phyloP scores from a whole-genome alignment of 2,888 invertebrate genomes.

The Tetranychus truncatus region DNA sequence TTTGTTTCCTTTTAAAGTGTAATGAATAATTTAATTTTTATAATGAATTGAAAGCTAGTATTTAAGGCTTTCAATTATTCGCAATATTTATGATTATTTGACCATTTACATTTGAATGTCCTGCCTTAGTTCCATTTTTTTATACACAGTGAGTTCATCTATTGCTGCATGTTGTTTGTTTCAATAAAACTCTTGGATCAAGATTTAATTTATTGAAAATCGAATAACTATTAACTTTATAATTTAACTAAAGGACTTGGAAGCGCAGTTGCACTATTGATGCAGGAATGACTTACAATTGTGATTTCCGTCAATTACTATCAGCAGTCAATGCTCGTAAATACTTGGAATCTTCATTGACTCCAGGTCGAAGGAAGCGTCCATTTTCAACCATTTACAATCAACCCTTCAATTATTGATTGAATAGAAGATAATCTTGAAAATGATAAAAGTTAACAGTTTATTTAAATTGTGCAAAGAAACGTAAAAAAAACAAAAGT shows the following conservation, averaged over 20 bases:
- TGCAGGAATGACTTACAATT: constrained; percentile 33
- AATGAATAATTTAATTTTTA: too few species aligned
- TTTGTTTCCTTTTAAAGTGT: too few species aligned
- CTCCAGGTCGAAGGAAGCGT: constrained; percentile 31
- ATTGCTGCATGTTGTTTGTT: background rate
- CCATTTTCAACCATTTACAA: background rate
- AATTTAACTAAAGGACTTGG: constrained; percentile 18
- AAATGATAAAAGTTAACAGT: too few species aligned
- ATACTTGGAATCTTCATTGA: constrained; percentile 30
- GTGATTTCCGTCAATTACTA: constrained; percentile 33
- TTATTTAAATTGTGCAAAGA: too few species aligned
- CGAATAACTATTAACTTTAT: background rate
- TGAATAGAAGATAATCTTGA: background rate
- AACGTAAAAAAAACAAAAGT: too few species aligned
- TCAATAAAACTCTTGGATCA: background rate
- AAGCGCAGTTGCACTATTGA: constrained; percentile 33
- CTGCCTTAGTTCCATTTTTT: too few species aligned
- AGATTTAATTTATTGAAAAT: background rate
- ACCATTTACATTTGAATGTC: too few species aligned
- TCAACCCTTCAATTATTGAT: background rate
- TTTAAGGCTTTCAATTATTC: too few species aligned
- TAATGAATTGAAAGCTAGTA: too few species aligned
- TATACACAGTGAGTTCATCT: too few species aligned
- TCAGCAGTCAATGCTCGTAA: constrained; percentile 31
- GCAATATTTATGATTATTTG: too few species aligned